phyloP scores from a whole-genome alignment of 1,140 invertebrate species.

The Anoplolepis gracilipes region DNA sequence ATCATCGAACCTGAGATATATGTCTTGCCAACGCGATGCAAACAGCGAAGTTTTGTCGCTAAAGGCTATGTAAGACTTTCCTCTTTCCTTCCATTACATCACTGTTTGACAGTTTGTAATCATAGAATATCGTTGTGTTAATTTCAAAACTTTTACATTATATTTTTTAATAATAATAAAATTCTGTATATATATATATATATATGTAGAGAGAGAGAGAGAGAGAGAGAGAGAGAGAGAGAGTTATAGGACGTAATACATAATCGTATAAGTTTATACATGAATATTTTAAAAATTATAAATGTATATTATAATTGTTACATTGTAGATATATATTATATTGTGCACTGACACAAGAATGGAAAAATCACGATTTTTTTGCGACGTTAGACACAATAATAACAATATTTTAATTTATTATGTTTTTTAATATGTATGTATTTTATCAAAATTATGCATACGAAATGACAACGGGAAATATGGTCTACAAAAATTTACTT shows the following conservation, averaged over 20 bases:
- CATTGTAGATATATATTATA: neutral
- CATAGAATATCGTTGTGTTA: neutral
- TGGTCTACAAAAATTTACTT: conserved; percentile 26
- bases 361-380: neutral
- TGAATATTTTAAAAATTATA: neutral
- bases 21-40: neutral
- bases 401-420: conserved; percentile 5
- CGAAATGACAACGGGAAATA: conserved; percentile 10
- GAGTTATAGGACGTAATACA: no score
- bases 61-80: neutral
- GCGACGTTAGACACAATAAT: conserved; percentile 13
- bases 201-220: neutral
- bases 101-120: neutral
- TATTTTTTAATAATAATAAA: neutral
- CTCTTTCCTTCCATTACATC: neutral
- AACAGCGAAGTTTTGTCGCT: conserved; percentile 35
- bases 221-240: no score
- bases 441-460: neutral
- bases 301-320: neutral
- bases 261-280: no score
- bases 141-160: neutral
- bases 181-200: neutral
- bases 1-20: conserved; percentile 6
- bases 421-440: neutral
- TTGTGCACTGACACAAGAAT: neutral